Conservation (phyloP, 2,797 vertebrate genomes). For the Crenichthys baileyi region DNA sequence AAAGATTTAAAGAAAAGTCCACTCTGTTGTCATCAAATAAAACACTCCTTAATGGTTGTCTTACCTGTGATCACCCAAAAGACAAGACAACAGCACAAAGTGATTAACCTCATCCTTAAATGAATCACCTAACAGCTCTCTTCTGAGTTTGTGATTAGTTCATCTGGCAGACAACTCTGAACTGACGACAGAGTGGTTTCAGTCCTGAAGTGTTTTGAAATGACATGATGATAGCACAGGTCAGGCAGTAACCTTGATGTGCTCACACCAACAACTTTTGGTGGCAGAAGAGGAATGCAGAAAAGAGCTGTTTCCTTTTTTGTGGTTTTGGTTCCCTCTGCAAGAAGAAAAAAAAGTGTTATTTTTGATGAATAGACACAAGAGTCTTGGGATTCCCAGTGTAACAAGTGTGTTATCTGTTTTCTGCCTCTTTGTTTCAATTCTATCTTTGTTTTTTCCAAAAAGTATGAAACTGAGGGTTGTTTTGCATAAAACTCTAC, state of each 20-base stretch:
- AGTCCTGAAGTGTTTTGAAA: conserved; percentile 57
- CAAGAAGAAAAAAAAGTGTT: conserved; percentile 21
- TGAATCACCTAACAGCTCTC: conserved; percentile 35
- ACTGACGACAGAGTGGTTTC: conserved; percentile 30
- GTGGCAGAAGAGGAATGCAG: conserved; percentile 51
- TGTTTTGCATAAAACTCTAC: background rate
- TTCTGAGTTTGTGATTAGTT: conserved; percentile 8
- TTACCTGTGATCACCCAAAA: conserved; percentile 64
- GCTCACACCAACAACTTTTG: conserved; percentile 69
- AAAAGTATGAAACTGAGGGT: background rate
- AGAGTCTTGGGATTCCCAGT: conserved; percentile 28
- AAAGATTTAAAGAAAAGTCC: background rate
- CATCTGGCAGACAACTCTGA: conserved; percentile 45
- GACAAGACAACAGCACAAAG: conserved; percentile 33
- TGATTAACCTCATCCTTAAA: background rate
- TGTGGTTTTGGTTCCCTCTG: conserved; percentile 77
- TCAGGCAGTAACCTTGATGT: conserved; percentile 31
- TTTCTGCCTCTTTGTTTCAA: background rate
- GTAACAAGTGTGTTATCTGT: background rate
- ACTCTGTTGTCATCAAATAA: background rate
- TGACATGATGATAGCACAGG: conserved; percentile 59
- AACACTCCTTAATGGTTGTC: background rate
- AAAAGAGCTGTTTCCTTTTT: conserved; percentile 65
- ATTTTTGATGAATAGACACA: conserved; percentile 56
- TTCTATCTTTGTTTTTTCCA: background rate